These are phyloP conservation scores for Drepanosiphum platanoidis DNA, from an alignment of 2,888 invertebrate species.

Conservation along the genomic window DNA sequence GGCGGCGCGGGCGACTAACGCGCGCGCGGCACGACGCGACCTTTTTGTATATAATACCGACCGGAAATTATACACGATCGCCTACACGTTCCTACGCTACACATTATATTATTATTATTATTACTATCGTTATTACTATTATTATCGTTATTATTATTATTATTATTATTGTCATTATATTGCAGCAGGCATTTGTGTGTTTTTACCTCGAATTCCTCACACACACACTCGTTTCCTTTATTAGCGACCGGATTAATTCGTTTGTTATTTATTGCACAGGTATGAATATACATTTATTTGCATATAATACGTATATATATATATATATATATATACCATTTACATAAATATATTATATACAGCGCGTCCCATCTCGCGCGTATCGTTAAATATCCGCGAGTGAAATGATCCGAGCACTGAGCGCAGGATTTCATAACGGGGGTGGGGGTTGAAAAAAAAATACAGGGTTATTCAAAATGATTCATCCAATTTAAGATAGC, in stretches of 20 bases:
- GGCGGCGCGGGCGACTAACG: neutral
- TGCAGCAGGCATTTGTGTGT: slow-evolving; percentile 2
- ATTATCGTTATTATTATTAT: neutral
- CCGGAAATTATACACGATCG: slow-evolving; percentile 19
- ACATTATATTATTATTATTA: slow-evolving; percentile 30
- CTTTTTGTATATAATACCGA: slow-evolving; percentile 40
- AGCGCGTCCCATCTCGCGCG: too few relatives aligned
- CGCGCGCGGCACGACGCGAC: slow-evolving; percentile 6
- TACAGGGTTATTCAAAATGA: too few relatives aligned
- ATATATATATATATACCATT: too few relatives aligned
- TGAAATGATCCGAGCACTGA: too few relatives aligned
- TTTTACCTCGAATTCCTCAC: slow-evolving; percentile 30
- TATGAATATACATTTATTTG: neutral
- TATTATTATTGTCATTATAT: slow-evolving; percentile 27
- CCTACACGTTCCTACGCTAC: slow-evolving; percentile 4
- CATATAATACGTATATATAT: too few relatives aligned
- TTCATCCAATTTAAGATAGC: too few relatives aligned
- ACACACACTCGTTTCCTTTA: neutral
- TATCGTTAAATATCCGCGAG: too few relatives aligned
- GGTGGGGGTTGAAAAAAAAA: too few relatives aligned
- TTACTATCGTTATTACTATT: slow-evolving; percentile 1
- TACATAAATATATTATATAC: too few relatives aligned
- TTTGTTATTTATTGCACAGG: slow-evolving; percentile 2
- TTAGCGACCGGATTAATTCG: slow-evolving; percentile 23
- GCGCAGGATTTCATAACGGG: too few relatives aligned